These are phyloP conservation scores for Arctia plantaginis DNA, from an alignment of 2,888 invertebrate genomes.

Conservation along the genomic window DNA sequence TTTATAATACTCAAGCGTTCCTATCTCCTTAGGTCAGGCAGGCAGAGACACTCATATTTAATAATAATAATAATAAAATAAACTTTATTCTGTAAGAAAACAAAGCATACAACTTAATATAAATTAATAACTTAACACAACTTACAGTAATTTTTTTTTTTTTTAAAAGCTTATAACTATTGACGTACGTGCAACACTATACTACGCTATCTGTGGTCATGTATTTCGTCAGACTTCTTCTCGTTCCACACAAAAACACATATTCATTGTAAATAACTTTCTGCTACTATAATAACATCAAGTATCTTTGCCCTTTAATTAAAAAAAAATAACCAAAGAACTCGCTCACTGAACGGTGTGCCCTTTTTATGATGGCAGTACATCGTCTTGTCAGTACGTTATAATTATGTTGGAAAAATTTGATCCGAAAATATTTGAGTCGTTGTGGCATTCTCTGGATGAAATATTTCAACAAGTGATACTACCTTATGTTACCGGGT, in stretches of 20 bases:
- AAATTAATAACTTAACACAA: too few species aligned
- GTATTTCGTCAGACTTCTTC: background rate
- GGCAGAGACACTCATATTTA: too few species aligned
- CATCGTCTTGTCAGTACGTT: slow-evolving; percentile 4
- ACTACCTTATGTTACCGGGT: background rate
- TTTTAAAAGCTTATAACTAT: too few species aligned
- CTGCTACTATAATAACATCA: background rate
- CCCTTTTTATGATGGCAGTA: background rate
- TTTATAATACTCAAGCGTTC: too few species aligned
- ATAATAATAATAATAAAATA: too few species aligned
- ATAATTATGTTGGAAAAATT: slow-evolving; percentile 7
- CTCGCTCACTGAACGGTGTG: background rate
- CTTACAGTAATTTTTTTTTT: too few species aligned
- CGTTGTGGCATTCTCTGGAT: background rate
- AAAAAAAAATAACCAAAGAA: background rate
- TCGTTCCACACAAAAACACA: too few species aligned
- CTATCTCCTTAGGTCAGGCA: too few species aligned
- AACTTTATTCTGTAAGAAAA: too few species aligned
- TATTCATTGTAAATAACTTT: background rate
- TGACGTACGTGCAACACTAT: too few species aligned
- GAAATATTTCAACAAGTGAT: slow-evolving; percentile 7
- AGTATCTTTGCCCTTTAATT: background rate
- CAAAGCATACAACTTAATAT: too few species aligned
- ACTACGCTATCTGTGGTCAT: too few species aligned
- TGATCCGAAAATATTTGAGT: slow-evolving; percentile 16